Base-by-base conservation (phyloP, 2,888 invertebrate species). In the Amblyjoppa proteus region DNA sequence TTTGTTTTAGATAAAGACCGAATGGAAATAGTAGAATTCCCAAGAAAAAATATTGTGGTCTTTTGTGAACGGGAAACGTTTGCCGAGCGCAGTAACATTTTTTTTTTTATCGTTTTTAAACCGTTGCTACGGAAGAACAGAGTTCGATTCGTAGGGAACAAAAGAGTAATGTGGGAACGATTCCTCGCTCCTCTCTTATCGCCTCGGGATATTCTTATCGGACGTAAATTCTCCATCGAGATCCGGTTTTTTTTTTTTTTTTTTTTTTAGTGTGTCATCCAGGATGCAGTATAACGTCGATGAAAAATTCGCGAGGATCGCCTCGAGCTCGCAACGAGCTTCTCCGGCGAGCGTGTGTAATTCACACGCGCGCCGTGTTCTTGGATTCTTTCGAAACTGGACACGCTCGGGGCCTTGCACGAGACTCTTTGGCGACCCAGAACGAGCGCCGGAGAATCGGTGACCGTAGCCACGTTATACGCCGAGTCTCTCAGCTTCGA, bases 201-300 rank as follows among this genome's bases (percentile, higher is more conserved):
- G 69, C 45, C 61, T 73, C 13, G n/a, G 34, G 75, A 20, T 31
- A 61, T 68, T 38, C 61, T 75, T 75, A 76, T 76, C 76, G 41
- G 45, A 75, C 75, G 75, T 70, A 71, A 75, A 76, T 73, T 61
- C 70, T n/a, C 41, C 34, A 56, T 61, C 70, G 69, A 61, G 70
- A 76, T 70, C 75, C 83, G 70, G 77, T 83, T 77, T 73, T 74
- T 28, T 77, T 75, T 20, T 28, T 75, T 20, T 28, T 20, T 20
- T 83, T 77, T 73, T 74, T 28, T 77, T 75, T 20, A 75, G 75
- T 80, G 79, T 80, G 83, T 58, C 71, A 53, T 45, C 70, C 68
- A 64, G 74, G 64, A 75, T 80, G 80, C 80, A 71, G 80, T 75
- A 71, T n/a, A n/a, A 3, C 58, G 58, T 58, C 11, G 58, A 28